phyloP scores from a whole-genome alignment of 2,113 vertebrate species.

The Corvus moneduloides region DNA sequence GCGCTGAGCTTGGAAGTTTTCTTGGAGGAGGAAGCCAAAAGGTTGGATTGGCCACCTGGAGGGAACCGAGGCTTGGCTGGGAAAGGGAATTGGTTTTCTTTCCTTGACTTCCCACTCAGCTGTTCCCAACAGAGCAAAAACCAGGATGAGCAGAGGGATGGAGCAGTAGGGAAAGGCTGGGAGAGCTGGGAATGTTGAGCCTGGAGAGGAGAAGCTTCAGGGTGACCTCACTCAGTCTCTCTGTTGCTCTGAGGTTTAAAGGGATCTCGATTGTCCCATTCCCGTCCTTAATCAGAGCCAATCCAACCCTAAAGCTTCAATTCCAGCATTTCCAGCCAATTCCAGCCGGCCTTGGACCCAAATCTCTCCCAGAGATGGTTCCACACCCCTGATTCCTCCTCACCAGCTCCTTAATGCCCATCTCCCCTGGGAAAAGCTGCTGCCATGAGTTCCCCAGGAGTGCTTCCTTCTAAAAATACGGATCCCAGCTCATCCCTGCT shows the following conservation, averaged over 20 bases:
- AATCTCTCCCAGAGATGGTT: neutral
- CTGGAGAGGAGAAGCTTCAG: neutral
- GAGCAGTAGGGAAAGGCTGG: neutral
- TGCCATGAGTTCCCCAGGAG: neutral
- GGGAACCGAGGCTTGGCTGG: neutral
- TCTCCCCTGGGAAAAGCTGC: neutral
- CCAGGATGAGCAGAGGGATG: neutral
- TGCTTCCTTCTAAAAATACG: neutral
- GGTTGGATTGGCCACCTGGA: neutral
- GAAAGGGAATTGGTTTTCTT: neutral
- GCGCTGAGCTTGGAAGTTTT: neutral
- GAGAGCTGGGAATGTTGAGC: neutral
- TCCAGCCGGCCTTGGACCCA: neutral
- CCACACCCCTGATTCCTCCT: neutral
- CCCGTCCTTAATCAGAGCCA: neutral
- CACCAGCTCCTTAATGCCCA: neutral
- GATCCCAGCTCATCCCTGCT: neutral
- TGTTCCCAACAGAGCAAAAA: neutral
- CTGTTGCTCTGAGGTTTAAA: neutral
- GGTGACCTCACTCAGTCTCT: neutral
- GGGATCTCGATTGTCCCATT: rapidly evolving
- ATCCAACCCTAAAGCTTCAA: neutral
- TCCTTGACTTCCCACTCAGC: neutral
- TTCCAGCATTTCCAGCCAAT: neutral
- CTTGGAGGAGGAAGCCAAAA: neutral